Evolutionary conservation across 2,888 invertebrate genomes (phyloP), one percentile per base, ranked within the genome.

Genomic region (Ceriagrion tenellum): DNA sequence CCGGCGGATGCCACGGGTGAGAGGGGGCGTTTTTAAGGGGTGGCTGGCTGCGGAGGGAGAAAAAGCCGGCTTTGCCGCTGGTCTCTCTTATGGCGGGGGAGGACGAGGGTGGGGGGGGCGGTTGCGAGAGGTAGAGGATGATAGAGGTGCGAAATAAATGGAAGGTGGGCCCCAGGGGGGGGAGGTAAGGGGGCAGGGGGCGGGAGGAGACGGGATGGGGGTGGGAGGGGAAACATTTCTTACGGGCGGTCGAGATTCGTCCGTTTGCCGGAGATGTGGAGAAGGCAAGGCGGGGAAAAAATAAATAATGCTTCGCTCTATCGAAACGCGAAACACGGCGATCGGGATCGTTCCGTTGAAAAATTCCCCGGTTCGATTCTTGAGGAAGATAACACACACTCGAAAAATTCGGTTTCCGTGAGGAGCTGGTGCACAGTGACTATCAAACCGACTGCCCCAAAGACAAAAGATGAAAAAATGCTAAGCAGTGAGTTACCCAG

Each of bases 171-270:
- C 47, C 90, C 59, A n/a, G 16, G 59, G 40, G 63, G 89, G n/a
- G 30, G 81, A 35, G 69, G n/a, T n/a, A n/a, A n/a, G 12, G 35
- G 20, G 40, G 35, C 3, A 18, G 88, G 18, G 40, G 47, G 47
- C 4, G 8, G 47, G 47, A 47, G 47, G 8, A 23, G 6, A 26
- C 26, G 89, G 26, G 23, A 16, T 8, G 18, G 30, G 88, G 16
- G 55, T 47, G 88, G 26, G n/a, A 89, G 59, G 26, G 55, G 89
- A 55, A 96, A 96, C 96, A 96, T 96, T 96, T 96, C 96, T 81
- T 81, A 30, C 35, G 30, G 74, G 16, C 0, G 30, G 35, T 81
- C 81, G 81, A 35, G 81, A 81, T 81, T 81, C 81, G 81, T 81
- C 81, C 18, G 30, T 35, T 35, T 35, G 35, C 81, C 81, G 81